A percentile compares a stretch with the other conserved stretches of the same genome.
Evolutionary conservation across 2,113 vertebrate species (phyloP).

Genomic region (Genyomyrus donnyi): DNA sequence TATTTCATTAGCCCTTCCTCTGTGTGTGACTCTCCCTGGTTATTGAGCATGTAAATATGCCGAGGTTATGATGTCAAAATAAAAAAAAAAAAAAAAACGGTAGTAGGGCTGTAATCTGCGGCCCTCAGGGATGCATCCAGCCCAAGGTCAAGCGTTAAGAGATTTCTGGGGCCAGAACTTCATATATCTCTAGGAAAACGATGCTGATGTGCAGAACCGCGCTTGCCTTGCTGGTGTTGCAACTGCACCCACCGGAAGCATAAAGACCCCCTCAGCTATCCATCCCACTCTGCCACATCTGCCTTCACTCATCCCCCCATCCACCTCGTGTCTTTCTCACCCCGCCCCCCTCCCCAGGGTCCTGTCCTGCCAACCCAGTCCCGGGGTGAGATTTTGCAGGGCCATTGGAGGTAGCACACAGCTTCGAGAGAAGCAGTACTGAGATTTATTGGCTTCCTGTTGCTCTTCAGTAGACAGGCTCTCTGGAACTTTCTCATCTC

Average conservation of each 20-base stretch:
- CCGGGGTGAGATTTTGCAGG: not conserved
- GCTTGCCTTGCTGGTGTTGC: not conserved
- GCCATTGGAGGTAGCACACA: conserved; percentile 10
- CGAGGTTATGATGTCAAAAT: not conserved
- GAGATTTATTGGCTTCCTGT: conserved; percentile 37
- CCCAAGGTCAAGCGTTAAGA: not conserved
- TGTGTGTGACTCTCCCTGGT: not conserved
- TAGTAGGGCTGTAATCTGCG: not conserved
- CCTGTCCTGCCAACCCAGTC: not conserved
- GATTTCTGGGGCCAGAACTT: not conserved
- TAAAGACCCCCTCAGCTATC: not conserved
- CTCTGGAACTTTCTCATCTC: not conserved
- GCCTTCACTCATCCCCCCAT: not conserved
- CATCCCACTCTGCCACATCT: not conserved
- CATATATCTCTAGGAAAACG: not conserved
- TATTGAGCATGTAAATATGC: not conserved
- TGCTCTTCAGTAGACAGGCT: not conserved
- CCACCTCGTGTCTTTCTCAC: not conserved
- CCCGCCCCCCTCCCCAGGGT: not conserved
- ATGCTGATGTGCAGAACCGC: not conserved
- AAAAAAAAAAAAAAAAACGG: not conserved
- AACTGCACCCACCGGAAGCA: not conserved
- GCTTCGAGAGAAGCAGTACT: conserved; percentile 1
- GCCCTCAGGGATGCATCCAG: not conserved
- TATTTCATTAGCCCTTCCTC: not conserved